Evolutionary conservation across 2,888 invertebrate species (phyloP), one percentile per base, ranked within the genome.

Genomic region (Drosophila setosimentum): DNA sequence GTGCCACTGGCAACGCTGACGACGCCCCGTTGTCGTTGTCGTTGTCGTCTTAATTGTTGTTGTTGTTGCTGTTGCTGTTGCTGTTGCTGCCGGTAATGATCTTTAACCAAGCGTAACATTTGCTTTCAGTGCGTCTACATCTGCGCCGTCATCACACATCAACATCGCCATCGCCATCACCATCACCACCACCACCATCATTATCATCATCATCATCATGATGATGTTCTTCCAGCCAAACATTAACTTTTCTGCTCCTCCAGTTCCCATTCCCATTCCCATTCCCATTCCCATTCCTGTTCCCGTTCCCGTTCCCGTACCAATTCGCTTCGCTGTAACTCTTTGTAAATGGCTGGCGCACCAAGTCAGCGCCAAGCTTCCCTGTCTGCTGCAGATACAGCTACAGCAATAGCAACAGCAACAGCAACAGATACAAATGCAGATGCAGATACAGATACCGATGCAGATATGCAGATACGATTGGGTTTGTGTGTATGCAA

Each of bases 41-140:
- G 73, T 63, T 35, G 67, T 61, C 63, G 68, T 67, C 40, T 63
- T 69, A 50, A 64, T 37, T 33, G 57, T 59, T 51, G 55, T 16
- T 60, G 59, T 21, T 63, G 63, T 48, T 68, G 61, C 11, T 54
- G 63, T 13, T 61, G 70, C 33, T 51, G 72, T 21, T 70, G 79
- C 67, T 81, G 82, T 68, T 83, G 83, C 73, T 85, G 90, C 87
- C 91, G 91, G 91, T 91, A 89, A 90, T 89, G 89, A 89, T 89
- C 89, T 91, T 90, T 83, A 89, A 84, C 89, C 89, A 89, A 87
- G 91, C 91, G 91, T 79, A 84, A 91, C 91, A 90, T 79, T 86
- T 86, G 90, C 89, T 91, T 91, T 89, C 89, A 87, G 91, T 87
- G 91, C 91, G 87, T 87, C 91, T 78, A 87, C 87, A 90, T 90